Conservation (phyloP, 2,113 vertebrate species). For the Prochilodus magdalenae region DNA sequence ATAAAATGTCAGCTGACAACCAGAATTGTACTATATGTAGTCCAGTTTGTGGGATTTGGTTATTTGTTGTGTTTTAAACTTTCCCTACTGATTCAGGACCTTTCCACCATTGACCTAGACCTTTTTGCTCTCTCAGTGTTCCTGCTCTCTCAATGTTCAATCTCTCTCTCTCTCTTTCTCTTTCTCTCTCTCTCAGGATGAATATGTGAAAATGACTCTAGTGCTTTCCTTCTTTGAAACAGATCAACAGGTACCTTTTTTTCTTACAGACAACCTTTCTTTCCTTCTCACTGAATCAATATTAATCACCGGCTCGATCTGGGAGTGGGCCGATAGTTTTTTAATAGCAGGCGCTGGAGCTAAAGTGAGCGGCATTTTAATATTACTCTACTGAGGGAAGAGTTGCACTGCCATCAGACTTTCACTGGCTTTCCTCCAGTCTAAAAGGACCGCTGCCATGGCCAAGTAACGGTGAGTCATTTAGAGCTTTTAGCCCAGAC, state of each 20-base stretch:
- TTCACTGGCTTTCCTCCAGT: slow-evolving; percentile 12
- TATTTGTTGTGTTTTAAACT: no score
- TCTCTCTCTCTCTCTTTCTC: background rate
- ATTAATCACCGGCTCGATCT: background rate
- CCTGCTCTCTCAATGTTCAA: no score
- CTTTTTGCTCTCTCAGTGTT: no score
- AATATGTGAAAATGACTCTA: background rate
- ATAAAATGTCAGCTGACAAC: no score
- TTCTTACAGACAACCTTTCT: background rate
- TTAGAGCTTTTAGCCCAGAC: slow-evolving; percentile 25
- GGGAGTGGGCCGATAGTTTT: background rate
- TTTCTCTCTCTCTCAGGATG: background rate
- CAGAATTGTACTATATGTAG: no score
- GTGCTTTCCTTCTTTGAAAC: background rate
- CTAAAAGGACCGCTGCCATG: background rate
- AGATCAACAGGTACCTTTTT: background rate
- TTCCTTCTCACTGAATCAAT: background rate
- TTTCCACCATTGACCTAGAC: no score
- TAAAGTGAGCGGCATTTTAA: slow-evolving; percentile 3
- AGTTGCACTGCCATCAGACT: background rate
- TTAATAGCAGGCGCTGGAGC: background rate
- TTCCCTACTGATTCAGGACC: no score
- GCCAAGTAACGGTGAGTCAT: background rate
- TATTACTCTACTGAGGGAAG: background rate
- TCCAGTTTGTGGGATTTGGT: no score